These are phyloP conservation scores for Silurus glanis DNA, from an alignment of 2,113 vertebrate species.

Conservation along the genomic window DNA sequence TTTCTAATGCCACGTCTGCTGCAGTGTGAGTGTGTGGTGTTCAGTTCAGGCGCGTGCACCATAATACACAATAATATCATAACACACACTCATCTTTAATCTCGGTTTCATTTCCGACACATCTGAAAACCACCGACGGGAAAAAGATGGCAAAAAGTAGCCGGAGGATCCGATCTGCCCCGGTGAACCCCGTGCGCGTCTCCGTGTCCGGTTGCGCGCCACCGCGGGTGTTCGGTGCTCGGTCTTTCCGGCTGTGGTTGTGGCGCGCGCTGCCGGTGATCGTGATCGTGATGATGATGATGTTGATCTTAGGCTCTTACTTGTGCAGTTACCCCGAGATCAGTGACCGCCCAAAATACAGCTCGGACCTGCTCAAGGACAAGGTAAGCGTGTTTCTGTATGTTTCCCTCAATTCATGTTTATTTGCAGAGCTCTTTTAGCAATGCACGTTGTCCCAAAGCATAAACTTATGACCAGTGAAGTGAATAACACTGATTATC, in stretches of 20 bases:
- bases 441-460: too few relatives aligned
- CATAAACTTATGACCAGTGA: too few relatives aligned
- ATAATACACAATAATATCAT: background rate
- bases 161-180: conserved; percentile 64
- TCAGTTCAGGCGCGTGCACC: background rate
- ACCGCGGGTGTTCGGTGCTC: conserved; percentile 25
- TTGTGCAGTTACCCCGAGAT: conserved; percentile 62
- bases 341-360: conserved; percentile 39
- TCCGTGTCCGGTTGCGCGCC: background rate
- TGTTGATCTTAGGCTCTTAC: conserved; percentile 67
- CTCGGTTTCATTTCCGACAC: background rate
- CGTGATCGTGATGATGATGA: conserved; percentile 65
- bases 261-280: conserved; percentile 67
- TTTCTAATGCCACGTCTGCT: conserved; percentile 14
- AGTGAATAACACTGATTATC: too few relatives aligned
- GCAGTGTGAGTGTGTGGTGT: background rate
- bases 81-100: background rate
- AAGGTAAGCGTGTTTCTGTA: conserved; percentile 59
- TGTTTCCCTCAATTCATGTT: background rate
- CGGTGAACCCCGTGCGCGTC: conserved; percentile 40
- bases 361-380: conserved; percentile 62
- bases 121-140: background rate
- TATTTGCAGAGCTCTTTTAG: too few relatives aligned
- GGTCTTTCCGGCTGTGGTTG: conserved; percentile 58
- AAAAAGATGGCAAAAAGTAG: conserved; percentile 66